Conservation (phyloP, 2,113 vertebrate species). For the Struthio camelus region DNA sequence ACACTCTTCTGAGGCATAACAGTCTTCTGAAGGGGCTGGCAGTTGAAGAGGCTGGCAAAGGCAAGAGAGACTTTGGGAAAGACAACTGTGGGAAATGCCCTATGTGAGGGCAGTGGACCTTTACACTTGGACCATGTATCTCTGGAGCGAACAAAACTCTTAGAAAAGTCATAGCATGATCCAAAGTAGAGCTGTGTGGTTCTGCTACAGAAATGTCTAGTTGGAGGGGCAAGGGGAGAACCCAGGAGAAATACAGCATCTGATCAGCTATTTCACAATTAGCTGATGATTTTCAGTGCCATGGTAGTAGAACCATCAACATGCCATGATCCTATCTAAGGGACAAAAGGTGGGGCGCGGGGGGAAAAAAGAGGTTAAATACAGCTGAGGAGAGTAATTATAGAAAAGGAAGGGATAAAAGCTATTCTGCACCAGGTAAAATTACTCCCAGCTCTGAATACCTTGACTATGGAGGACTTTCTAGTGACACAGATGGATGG, state of each 20-base stretch:
- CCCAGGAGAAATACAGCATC: not conserved
- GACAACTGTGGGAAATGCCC: accelerated
- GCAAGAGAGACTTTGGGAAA: not conserved
- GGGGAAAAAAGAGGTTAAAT: not conserved
- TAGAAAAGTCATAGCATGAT: not conserved
- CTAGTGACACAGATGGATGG: not conserved
- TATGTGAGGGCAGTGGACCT: not conserved
- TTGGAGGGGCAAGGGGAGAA: not conserved
- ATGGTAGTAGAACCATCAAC: not conserved
- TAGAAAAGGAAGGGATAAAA: not conserved
- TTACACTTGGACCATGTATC: not conserved
- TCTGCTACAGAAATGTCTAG: accelerated
- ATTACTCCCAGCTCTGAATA: not conserved
- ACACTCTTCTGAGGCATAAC: not conserved
- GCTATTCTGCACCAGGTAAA: not conserved
- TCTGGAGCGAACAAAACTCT: not conserved
- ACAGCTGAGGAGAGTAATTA: not conserved
- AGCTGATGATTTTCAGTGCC: not conserved
- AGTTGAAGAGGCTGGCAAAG: not conserved
- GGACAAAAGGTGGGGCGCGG: too few relatives aligned
- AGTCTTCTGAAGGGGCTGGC: not conserved
- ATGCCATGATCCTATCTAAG: not conserved
- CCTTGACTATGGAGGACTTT: not conserved
- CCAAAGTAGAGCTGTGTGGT: accelerated
- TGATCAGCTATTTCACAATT: not conserved